Evolutionary conservation across 2,113 vertebrate species (phyloP).

Genomic region (Gambusia holbrooki): DNA sequence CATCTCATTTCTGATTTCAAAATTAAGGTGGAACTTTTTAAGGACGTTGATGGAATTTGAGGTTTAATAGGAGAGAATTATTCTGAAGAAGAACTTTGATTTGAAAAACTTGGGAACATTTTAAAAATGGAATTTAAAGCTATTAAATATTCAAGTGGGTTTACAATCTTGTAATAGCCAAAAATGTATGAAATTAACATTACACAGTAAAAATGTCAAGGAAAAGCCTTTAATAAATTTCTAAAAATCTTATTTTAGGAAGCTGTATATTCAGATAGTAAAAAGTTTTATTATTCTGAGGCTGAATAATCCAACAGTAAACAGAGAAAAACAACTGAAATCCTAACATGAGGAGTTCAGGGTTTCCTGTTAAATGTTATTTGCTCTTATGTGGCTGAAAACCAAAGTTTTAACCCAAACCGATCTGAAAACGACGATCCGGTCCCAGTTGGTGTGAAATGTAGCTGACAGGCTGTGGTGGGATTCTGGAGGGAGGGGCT

Average conservation of each 20-base stretch:
- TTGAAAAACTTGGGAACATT: neutral
- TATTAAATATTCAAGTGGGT: neutral
- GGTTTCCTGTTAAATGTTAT: neutral
- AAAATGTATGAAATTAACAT: neutral
- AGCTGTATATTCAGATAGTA: neutral
- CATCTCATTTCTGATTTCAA: neutral
- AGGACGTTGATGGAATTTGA: neutral
- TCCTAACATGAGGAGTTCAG: too few relatives aligned
- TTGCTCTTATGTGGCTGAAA: neutral
- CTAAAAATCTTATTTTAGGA: neutral
- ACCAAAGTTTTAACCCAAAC: neutral
- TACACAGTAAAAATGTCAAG: neutral
- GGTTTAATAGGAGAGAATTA: neutral
- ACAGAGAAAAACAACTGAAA: too few relatives aligned
- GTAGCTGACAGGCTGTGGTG: neutral
- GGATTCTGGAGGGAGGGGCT: conserved; percentile 34
- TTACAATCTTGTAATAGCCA: too few relatives aligned
- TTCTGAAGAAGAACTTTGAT: too few relatives aligned
- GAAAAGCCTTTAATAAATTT: neutral
- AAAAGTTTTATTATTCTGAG: neutral
- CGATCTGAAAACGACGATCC: neutral
- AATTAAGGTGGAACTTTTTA: neutral
- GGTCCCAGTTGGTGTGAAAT: neutral
- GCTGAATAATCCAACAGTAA: neutral
- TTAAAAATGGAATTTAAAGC: too few relatives aligned